Conservation (phyloP, 2,888 invertebrate genomes). For the Helicoverpa assulta region DNA sequence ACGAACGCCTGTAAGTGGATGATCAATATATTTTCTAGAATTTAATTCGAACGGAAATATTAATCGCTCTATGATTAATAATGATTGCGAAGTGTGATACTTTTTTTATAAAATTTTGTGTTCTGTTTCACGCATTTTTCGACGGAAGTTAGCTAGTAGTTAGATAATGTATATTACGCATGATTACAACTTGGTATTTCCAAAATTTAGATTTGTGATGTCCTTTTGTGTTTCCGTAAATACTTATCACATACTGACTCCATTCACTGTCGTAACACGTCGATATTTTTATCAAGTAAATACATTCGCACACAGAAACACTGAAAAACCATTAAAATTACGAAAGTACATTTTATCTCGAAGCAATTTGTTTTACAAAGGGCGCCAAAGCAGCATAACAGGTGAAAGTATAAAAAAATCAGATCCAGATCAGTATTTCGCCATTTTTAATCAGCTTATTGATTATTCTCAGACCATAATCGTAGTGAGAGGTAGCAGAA, state of each 20-base stretch:
- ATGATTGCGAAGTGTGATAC: not conserved
- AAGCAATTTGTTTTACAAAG: conserved; percentile 26
- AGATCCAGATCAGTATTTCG: conserved; percentile 68
- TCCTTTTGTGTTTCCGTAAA: no score
- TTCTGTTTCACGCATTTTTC: not conserved
- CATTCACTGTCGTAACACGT: no score
- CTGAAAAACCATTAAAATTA: conserved; percentile 1
- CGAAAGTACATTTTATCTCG: conserved; percentile 9
- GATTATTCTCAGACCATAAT: conserved; percentile 49
- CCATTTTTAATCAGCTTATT: conserved; percentile 61
- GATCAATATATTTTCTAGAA: conserved; percentile 15
- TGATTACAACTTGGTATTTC: no score
- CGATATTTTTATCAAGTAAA: no score
- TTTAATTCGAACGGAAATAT: conserved; percentile 6
- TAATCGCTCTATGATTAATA: not conserved
- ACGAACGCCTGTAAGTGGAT: conserved; percentile 22
- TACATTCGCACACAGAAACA: not conserved
- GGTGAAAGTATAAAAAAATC: conserved; percentile 67
- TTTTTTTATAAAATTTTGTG: no score
- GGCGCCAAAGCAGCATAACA: conserved; percentile 6
- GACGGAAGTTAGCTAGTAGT: no score
- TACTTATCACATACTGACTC: no score
- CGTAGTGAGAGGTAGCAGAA: conserved; percentile 58
- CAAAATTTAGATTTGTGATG: no score
- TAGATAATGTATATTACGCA: no score